Base-by-base conservation (phyloP, 2,888 invertebrate species). In the Nysson spinosus region DNA sequence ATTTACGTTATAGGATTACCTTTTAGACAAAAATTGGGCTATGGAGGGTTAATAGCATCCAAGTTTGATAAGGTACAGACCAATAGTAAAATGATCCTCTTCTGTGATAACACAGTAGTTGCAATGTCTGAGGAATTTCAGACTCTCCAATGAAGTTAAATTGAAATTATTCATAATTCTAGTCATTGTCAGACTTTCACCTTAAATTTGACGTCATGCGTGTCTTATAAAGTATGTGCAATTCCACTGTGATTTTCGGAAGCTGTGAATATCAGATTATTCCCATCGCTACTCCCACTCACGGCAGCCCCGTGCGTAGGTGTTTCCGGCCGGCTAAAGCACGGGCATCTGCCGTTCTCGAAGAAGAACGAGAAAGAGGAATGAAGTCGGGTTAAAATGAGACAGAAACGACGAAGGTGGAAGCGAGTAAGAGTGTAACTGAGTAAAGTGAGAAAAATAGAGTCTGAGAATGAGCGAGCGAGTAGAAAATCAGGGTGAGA, bases 321-420 rank as follows among this genome's bases (percentile, higher is more conserved):
- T 78, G 81, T 83, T 82, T 83, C 83, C 82, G 82, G 82, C 70
- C 69, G 72, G 72, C 64, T 69, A 69, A 74, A 72, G 66, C 73
- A 71, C 68, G 69, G 69, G 64, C 78, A 64, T 62, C 66, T 68
- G 66, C 71, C 54, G 64, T 49, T 62, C 54, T 50, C 63, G 44
- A 28, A 32, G 17, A 46, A 51, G 40, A 43, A 34, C 34, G 46
- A 39, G 35, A 58, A 22, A 67, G 39, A 57, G 26, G 26, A 39
- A 43, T 24, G 26, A 46, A 43, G 17, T 12, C n/a, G 17, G 44
- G 37, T 30, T 42, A 42, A 20, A 60, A 22, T 56, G 44, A 42
- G 37, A 51, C 50, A 47, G 49, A 39, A 55, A 61, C 28, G 19
- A 61, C 28, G 19, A 39, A 50, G 34, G 32, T 46, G 32, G 12